phyloP scores from a whole-genome alignment of 2,797 vertebrate genomes.

The Amphiprion clarkii region DNA sequence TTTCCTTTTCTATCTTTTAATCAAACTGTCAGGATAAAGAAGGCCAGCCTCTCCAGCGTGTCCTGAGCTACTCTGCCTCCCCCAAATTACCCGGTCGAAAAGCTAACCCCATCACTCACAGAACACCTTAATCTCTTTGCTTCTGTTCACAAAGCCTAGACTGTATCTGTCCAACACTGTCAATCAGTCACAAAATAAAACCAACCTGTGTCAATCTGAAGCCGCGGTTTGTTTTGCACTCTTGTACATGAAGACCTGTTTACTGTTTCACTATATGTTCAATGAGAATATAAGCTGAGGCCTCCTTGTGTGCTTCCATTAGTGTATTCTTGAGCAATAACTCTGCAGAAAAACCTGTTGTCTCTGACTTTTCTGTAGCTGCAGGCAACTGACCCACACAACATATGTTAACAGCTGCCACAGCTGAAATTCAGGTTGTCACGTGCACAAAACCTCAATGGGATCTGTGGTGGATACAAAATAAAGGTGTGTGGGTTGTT shows the following conservation, averaged over 20 bases:
- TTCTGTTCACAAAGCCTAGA: constrained; percentile 40
- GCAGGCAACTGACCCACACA: not conserved
- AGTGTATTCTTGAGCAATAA: not conserved
- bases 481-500: not conserved
- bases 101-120: constrained; percentile 1
- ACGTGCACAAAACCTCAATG: not conserved
- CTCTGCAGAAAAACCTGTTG: not conserved
- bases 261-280: not conserved
- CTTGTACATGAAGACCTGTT: not conserved
- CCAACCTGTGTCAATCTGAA: constrained; percentile 47
- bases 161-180: constrained; percentile 53
- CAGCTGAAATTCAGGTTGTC: not conserved
- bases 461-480: not conserved
- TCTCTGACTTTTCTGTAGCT: not conserved
- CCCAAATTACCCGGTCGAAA: constrained; percentile 1
- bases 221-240: not conserved
- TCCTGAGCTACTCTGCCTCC: not conserved
- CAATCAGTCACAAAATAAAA: constrained; percentile 70
- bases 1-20: constrained; percentile 12
- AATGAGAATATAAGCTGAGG: not conserved
- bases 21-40: constrained; percentile 19
- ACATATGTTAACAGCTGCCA: not conserved
- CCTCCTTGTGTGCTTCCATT: not conserved
- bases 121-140: constrained; percentile 31
- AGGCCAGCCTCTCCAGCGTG: not conserved